Evolutionary conservation across 2,113 vertebrate genomes (phyloP).

Genomic region (Riparia riparia): DNA sequence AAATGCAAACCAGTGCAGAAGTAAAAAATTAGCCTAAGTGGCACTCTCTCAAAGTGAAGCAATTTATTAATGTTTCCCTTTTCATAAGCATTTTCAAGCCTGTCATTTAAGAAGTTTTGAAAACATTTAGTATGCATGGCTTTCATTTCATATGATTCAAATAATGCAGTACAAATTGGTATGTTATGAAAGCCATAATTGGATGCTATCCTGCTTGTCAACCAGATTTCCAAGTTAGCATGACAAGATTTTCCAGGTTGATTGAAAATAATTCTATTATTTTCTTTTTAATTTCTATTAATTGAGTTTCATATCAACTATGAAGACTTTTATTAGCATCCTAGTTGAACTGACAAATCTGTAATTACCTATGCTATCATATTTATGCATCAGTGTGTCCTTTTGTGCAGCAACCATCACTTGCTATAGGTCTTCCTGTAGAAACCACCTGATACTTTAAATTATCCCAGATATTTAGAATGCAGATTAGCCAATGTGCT

Average conservation of each 20-base stretch:
- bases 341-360: neutral
- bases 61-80: neutral
- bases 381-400: neutral
- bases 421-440: neutral
- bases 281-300: conserved; percentile 20
- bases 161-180: neutral
- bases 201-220: conserved; percentile 9
- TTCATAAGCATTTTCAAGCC: neutral
- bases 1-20: conserved; percentile 1
- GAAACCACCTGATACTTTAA: neutral
- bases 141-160: neutral
- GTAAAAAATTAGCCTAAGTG: neutral
- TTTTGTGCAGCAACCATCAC: neutral
- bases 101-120: neutral
- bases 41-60: neutral
- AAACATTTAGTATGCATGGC: neutral
- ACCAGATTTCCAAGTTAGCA: conserved; percentile 1
- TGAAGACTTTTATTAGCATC: neutral
- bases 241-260: neutral
- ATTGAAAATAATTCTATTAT: neutral
- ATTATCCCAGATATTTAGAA: neutral
- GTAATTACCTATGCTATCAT: neutral
- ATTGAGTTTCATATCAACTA: neutral
- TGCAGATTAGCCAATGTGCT: neutral
- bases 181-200: neutral